These are phyloP conservation scores for Meandrusa payeni DNA, from an alignment of 2,888 invertebrate genomes.

Conservation along the genomic window DNA sequence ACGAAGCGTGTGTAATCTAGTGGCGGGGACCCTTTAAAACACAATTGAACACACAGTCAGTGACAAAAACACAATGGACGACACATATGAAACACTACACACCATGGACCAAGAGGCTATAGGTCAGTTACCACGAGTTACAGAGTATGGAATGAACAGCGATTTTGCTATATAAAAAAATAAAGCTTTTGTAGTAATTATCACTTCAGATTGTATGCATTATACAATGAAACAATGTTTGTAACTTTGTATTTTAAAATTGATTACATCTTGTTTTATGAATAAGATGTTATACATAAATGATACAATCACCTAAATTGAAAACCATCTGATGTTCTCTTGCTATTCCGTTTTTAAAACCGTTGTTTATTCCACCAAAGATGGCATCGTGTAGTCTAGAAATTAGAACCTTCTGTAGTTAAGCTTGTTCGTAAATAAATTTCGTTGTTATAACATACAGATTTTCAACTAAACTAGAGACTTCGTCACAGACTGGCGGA, in stretches of 20 bases:
- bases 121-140: conserved; percentile 57
- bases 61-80: conserved; percentile 54
- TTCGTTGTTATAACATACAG: background rate
- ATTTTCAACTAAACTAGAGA: background rate
- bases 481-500: conserved; percentile 9
- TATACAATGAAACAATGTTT: too few relatives aligned
- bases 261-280: too few relatives aligned
- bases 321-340: too few relatives aligned
- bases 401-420: conserved; percentile 4
- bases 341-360: conserved; percentile 5
- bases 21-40: conserved; percentile 24
- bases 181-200: too few relatives aligned
- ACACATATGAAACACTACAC: conserved; percentile 54
- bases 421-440: background rate
- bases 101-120: conserved; percentile 66
- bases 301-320: too few relatives aligned
- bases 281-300: too few relatives aligned
- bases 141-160: conserved; percentile 30
- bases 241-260: too few relatives aligned
- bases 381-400: too few relatives aligned
- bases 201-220: too few relatives aligned
- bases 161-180: conserved; percentile 15
- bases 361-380: conserved; percentile 18
- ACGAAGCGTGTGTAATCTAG: conserved; percentile 9
- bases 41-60: conserved; percentile 33